These are phyloP conservation scores for Drosophila parabipectinata DNA, from an alignment of 1,140 invertebrate genomes.

Conservation along the genomic window DNA sequence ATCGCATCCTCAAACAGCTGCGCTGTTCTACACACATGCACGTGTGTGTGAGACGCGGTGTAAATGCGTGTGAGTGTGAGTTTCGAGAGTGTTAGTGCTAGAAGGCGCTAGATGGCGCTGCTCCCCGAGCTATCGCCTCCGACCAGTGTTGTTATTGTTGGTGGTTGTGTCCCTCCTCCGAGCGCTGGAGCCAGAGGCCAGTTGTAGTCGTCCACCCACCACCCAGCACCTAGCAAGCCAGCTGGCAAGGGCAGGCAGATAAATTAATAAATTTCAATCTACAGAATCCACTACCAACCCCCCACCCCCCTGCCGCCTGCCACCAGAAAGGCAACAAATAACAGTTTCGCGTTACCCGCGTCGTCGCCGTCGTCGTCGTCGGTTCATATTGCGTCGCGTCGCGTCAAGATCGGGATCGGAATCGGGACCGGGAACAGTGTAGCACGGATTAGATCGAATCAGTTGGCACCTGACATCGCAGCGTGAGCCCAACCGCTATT, in stretches of 20 bases:
- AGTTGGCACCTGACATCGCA: constrained; percentile 43
- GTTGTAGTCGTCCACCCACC: constrained; percentile 38
- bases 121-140: constrained; percentile 29
- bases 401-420: constrained; percentile 7
- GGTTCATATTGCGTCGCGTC: constrained; percentile 34
- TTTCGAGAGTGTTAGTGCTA: background rate
- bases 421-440: constrained; percentile 18
- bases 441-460: constrained; percentile 30
- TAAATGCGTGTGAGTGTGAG: background rate
- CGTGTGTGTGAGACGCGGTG: background rate
- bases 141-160: constrained; percentile 32
- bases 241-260: background rate
- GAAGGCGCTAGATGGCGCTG: constrained; percentile 64
- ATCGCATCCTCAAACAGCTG: constrained; percentile 1
- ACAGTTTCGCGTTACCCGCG: constrained; percentile 28
- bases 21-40: background rate
- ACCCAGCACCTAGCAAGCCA: background rate
- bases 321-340: constrained; percentile 9
- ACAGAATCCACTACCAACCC: constrained; percentile 35
- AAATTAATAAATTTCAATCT: constrained; percentile 70
- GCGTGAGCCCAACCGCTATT: constrained; percentile 46
- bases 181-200: constrained; percentile 19
- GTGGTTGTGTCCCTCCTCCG: constrained; percentile 4
- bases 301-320: constrained; percentile 1
- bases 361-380: constrained; percentile 4